Evolutionary conservation across 2,113 vertebrate species (phyloP).

Genomic region (Prionailurus bengalensis): DNA sequence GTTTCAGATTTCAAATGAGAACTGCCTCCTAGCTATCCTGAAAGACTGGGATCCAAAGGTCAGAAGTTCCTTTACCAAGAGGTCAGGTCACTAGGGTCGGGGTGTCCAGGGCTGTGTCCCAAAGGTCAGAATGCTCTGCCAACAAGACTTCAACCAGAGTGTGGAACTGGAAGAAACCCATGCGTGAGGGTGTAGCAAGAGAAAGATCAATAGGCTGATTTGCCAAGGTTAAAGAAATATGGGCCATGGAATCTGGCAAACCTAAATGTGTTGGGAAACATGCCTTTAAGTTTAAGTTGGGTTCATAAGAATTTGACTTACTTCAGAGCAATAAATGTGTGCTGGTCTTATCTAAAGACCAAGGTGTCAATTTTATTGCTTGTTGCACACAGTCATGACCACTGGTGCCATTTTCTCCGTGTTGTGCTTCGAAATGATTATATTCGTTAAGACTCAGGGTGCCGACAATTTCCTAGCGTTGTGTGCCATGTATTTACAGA

Average conservation of each 20-base stretch:
- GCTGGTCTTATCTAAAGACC: neutral
- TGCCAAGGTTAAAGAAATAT: neutral
- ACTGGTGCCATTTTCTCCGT: neutral
- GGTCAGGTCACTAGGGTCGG: slow-evolving; percentile 52
- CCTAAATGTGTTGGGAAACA: neutral
- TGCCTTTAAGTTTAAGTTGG: neutral
- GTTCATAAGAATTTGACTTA: neutral
- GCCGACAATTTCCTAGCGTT: neutral
- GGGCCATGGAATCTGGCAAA: neutral
- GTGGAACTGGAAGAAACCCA: neutral
- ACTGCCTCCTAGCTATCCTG: neutral
- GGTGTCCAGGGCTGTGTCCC: neutral
- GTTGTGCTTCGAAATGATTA: neutral
- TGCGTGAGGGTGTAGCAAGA: neutral
- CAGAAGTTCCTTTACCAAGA: slow-evolving; percentile 28
- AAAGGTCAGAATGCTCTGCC: neutral
- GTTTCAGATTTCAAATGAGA: slow-evolving; percentile 44
- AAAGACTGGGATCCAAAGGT: slow-evolving; percentile 41
- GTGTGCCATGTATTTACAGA: neutral
- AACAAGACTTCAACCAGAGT: neutral
- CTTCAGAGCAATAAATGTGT: neutral
- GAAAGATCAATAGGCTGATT: slow-evolving; percentile 24
- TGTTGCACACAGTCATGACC: neutral
- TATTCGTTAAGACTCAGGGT: neutral
- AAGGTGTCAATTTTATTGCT: neutral